Evolutionary conservation across 2,888 invertebrate genomes (phyloP), one percentile per base, ranked within the genome.

Genomic region (Pheosia tremula): DNA sequence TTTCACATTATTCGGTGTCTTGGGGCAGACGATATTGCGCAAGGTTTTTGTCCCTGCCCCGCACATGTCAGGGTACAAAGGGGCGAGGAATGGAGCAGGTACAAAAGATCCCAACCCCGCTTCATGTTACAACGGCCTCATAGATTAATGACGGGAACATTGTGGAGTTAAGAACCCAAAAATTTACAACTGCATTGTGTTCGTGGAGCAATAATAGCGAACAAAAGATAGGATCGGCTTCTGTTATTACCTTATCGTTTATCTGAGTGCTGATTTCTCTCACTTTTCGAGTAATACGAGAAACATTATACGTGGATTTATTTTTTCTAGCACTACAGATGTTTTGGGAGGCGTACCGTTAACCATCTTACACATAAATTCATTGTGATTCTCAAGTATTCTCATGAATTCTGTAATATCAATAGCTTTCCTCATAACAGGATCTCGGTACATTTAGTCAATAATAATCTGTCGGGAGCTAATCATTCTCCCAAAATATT

Each of bases 181-280:
- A 91, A 92, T 91, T 93, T 91, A 93, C 93, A 93, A 93, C 91
- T 91, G 88, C 88, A 91, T 93, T 93, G 93, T 93, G 69, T 80
- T 81, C 72, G 66, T 72, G 74, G 70, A 72, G 66, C 71, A 87
- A 92, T 90, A 92, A 93, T 86, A 84, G 89, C 74, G 81, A 81
- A 91, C 90, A 93, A 92, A 83, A 88, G 91, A 90, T 86, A 83
- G 85, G 86, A 91, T 90, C 90, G 81, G 91, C 93, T 93, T 84
- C 93, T 91, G 93, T 88, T 91, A 92, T 91, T 90, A 87, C 90
- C 90, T 92, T 90, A 91, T 92, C 92, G 84, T 85, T 87, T 87
- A 89, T 89, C 88, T 81, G 78, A 77, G 77, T 82, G 85, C 77
- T 84, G 88, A 90, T 91, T 89, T 91, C 88, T 91, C 90, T 89